Conservation (phyloP, 2,888 invertebrate genomes). For the Rosalia funebris region DNA sequence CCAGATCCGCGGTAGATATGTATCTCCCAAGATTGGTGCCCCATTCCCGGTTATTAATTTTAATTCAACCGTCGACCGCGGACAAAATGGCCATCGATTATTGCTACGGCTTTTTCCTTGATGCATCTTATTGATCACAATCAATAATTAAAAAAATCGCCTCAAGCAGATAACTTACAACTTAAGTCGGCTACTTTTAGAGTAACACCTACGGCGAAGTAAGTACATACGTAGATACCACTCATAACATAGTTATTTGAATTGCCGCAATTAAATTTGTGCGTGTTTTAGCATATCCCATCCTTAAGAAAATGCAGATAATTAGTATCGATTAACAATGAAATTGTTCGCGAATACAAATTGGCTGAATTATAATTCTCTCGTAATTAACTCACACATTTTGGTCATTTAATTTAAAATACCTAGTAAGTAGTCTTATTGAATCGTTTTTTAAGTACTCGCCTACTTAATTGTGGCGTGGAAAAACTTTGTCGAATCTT, state of each 20-base stretch:
- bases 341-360: no score
- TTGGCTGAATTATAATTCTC: no score
- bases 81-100: background rate
- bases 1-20: background rate
- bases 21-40: background rate
- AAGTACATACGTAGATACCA: no score
- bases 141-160: constrained; percentile 3
- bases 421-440: no score
- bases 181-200: background rate
- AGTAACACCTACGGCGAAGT: background rate
- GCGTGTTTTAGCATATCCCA: background rate
- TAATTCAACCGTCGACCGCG: background rate
- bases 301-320: no score
- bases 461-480: no score
- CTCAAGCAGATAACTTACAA: background rate
- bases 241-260: constrained; percentile 4
- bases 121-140: background rate
- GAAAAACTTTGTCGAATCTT: no score
- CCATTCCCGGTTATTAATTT: background rate
- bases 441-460: no score
- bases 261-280: background rate
- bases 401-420: no score
- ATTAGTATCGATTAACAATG: no score
- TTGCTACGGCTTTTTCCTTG: background rate
- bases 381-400: no score